Conservation (phyloP, 2,797 vertebrate genomes). For the Megalops cyprinoides region DNA sequence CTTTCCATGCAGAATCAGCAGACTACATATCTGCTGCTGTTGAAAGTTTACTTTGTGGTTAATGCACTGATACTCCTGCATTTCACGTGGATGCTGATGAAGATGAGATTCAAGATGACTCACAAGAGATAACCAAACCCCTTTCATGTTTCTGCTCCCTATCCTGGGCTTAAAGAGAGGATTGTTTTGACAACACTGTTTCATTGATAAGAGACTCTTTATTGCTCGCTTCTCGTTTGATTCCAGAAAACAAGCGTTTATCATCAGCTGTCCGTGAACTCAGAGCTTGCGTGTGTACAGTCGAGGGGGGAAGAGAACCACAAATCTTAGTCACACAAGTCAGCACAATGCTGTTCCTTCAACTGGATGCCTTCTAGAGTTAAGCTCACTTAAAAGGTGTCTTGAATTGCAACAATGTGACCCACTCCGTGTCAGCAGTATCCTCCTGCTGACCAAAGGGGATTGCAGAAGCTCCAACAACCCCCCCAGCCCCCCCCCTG, state of each 20-base stretch:
- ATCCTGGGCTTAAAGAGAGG: constrained; percentile 1
- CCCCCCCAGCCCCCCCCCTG: neutral
- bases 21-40: neutral
- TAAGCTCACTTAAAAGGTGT: neutral
- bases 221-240: constrained; percentile 6
- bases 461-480: too few species aligned
- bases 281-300: neutral
- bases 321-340: neutral
- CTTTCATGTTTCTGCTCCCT: neutral
- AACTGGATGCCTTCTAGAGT: neutral
- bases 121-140: neutral
- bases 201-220: neutral
- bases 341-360: neutral
- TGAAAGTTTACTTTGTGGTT: neutral
- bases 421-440: neutral
- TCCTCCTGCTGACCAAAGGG: too few species aligned
- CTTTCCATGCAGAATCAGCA: neutral
- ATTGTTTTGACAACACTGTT: neutral
- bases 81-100: neutral
- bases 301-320: too few species aligned
- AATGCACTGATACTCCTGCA: neutral
- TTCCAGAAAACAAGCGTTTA: neutral
- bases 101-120: neutral
- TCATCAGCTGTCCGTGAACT: neutral
- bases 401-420: neutral